Percentiles rank a stretch among this genome's conserved stretches.
Evolutionary conservation across 2,113 vertebrate genomes (phyloP).

Genomic region (Azemiops feae): DNA sequence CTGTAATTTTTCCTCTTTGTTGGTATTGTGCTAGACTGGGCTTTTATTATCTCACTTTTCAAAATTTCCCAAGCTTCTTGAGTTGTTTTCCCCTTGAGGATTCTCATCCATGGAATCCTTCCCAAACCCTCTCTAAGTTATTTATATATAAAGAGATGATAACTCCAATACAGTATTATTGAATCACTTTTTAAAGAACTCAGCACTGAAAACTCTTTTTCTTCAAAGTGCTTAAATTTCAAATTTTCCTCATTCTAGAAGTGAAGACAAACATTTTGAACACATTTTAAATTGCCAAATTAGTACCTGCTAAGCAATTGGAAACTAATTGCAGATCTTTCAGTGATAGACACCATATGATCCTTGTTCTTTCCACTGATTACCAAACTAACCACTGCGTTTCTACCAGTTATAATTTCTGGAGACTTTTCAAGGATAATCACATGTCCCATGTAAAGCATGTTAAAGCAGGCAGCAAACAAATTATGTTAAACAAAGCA

Average conservation of each 20-base stretch:
- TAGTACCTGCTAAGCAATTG: not conserved
- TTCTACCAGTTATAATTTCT: not conserved
- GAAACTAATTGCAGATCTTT: not conserved
- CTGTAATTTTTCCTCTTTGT: too few species aligned
- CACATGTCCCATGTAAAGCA: not conserved
- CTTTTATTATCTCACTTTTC: too few species aligned
- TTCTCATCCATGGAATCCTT: too few species aligned
- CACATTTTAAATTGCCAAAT: not conserved
- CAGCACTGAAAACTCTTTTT: not conserved
- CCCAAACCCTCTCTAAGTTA: too few species aligned
- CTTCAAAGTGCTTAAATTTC: not conserved
- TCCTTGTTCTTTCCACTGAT: not conserved
- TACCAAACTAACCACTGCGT: not conserved
- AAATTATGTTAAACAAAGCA: not conserved
- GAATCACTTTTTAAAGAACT: not conserved
- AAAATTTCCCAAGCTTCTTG: too few species aligned
- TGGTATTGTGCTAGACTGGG: too few species aligned
- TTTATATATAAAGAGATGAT: not conserved
- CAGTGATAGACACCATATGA: not conserved
- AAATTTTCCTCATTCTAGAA: not conserved
- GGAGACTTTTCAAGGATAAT: not conserved
- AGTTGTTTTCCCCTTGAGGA: too few species aligned
- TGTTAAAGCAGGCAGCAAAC: not conserved
- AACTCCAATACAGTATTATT: not conserved
- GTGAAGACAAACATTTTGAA: not conserved